A percentile compares a stretch with the other conserved stretches of the same genome.
phyloP scores from a whole-genome alignment of 2,797 vertebrate genomes.

The Etheostoma nigrum region DNA sequence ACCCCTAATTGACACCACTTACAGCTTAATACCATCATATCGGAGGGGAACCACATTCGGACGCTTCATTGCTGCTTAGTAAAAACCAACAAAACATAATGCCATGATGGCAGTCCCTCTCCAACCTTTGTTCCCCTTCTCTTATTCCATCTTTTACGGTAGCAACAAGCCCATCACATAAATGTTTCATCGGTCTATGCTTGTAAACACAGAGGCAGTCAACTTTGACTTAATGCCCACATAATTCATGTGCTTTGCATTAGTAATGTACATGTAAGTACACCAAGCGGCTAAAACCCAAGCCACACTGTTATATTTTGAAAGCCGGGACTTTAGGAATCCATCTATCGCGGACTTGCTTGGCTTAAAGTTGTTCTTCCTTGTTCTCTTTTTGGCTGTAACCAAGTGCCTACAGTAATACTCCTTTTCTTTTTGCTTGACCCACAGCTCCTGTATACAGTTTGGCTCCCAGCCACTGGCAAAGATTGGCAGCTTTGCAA shows the following conservation, averaged over 20 bases:
- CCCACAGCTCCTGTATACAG: slow-evolving; percentile 35
- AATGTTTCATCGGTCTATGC: slow-evolving; percentile 45
- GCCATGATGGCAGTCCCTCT: slow-evolving; percentile 15
- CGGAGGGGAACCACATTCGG: slow-evolving; percentile 20
- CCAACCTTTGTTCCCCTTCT: slow-evolving; percentile 8
- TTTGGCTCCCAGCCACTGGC: slow-evolving; percentile 25
- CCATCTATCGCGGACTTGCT: neutral
- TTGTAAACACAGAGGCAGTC: slow-evolving; percentile 39
- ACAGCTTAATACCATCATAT: slow-evolving; percentile 38
- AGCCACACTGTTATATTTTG: neutral
- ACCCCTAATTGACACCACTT: slow-evolving; percentile 29
- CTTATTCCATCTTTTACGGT: slow-evolving; percentile 20
- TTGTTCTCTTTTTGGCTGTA: slow-evolving; percentile 15
- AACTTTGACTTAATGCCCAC: neutral
- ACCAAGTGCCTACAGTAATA: neutral
- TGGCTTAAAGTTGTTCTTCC: neutral
- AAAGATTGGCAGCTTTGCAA: slow-evolving; percentile 16
- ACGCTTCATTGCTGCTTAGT: slow-evolving; percentile 48
- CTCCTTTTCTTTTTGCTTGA: slow-evolving; percentile 3
- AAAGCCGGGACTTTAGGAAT: neutral
- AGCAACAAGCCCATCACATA: slow-evolving; percentile 19
- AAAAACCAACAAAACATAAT: slow-evolving; percentile 46
- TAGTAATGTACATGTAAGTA: slow-evolving; percentile 14
- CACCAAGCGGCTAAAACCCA: neutral
- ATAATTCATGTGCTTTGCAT: slow-evolving; percentile 32